A percentile compares a stretch with the other conserved stretches of the same genome.
Conservation (phyloP, 2,797 vertebrate genomes). For the Triplophysa yarkandensis region DNA sequence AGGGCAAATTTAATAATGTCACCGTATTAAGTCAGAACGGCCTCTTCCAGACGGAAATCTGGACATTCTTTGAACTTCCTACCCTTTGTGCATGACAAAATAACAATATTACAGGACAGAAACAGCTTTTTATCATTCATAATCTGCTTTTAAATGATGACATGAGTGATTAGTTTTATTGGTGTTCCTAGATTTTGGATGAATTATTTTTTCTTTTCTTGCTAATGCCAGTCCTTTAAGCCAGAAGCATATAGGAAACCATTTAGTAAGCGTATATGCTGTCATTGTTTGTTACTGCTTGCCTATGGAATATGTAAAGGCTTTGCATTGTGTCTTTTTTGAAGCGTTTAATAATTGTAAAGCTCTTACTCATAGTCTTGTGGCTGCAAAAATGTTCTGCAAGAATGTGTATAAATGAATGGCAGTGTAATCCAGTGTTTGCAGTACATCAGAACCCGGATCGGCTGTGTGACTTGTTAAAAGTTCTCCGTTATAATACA, state of each 20-base stretch:
- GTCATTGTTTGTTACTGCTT: neutral
- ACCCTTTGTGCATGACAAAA: conserved; percentile 16
- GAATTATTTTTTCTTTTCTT: too few relatives aligned
- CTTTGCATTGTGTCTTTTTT: neutral
- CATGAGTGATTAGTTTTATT: neutral
- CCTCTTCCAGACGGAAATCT: conserved; percentile 52
- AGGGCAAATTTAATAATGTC: conserved; percentile 62
- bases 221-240: too few relatives aligned
- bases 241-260: too few relatives aligned
- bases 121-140: neutral
- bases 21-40: conserved; percentile 42
- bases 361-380: too few relatives aligned
- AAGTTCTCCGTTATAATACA: neutral
- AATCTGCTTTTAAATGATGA: neutral
- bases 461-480: neutral
- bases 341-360: neutral
- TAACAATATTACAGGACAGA: conserved; percentile 16
- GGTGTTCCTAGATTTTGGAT: neutral
- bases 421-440: neutral
- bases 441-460: neutral
- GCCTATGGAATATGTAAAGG: neutral
- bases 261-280: neutral
- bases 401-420: neutral
- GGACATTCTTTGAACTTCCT: conserved; percentile 39
- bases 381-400: too few relatives aligned